Evolutionary conservation across 1,140 invertebrate genomes (phyloP), one percentile per base, ranked within the genome.

Genomic region (Nasonia giraulti): DNA sequence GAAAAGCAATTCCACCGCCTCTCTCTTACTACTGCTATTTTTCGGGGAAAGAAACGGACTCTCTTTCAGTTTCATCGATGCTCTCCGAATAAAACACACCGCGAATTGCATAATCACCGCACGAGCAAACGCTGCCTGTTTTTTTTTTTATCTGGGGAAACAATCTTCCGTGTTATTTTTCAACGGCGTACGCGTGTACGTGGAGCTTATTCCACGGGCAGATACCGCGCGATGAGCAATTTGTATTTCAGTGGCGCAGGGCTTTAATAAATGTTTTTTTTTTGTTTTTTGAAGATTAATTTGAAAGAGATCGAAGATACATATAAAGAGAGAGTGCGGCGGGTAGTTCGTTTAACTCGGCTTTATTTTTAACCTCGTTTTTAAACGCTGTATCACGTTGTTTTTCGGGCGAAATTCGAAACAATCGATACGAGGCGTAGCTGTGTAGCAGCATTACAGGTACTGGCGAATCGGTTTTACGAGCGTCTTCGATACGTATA

Each of bases 1-100:
- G 27, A 87, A 84, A 88, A 87, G 85, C 85, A 89, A 89, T 89
- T 89, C 83, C 82, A 83, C 81, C 47, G 33, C 50, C 23, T 66
- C 31, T 86, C 81, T 86, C 50, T 12, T 55, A 20, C 40, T 44
- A 44, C 40, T 55, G 14, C 17, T 55, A 14, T 89, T 89, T 89
- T 88, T 86, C 87, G 87, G 23, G n/a, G 6, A 23, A 62, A 47
- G 84, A 79, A 50, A 50, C 27, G 0, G 33, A 55, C 1, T 17
- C 17, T 55, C 50, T 20, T 20, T 55, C 17, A 55, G 17, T 77
- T 80, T 84, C 86, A 76, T 80, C 87, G 87, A 88, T 86, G 20
- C 27, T 69, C 47, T 50, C 7, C 55, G 55, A 20, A 62, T 62
- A 5, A 20, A 62, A 62, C n/a, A n/a, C 17, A n/a, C 17, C 55